These are phyloP conservation scores for Micromesistius poutassou DNA, from an alignment of 2,797 vertebrate species.

Conservation along the genomic window DNA sequence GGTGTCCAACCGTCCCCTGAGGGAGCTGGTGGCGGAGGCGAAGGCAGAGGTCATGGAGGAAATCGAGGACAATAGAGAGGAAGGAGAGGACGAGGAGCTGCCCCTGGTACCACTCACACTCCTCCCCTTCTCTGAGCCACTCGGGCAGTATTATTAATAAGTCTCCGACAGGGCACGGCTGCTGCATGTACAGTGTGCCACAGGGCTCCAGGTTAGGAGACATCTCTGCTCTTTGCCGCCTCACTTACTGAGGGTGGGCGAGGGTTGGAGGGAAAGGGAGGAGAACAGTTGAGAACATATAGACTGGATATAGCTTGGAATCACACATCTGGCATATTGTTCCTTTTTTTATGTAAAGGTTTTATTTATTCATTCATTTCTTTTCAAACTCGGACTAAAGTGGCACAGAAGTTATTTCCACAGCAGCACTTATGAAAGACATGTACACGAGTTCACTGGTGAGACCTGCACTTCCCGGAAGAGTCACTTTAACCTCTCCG, in stretches of 20 bases:
- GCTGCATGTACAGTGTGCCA: not conserved
- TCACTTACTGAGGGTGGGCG: not conserved
- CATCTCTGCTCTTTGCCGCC: not conserved
- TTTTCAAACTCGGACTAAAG: not conserved
- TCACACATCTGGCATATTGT: not conserved
- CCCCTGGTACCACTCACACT: conserved; percentile 62
- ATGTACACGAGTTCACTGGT: not conserved
- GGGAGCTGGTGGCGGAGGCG: conserved; percentile 94
- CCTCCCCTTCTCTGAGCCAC: not conserved
- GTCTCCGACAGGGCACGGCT: not conserved
- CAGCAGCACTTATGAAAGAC: not conserved
- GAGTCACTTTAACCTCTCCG: not conserved
- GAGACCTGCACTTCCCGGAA: not conserved
- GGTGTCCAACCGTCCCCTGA: conserved; percentile 81
- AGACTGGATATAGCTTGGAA: not conserved
- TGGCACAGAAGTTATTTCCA: not conserved
- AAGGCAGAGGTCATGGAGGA: conserved; percentile 99
- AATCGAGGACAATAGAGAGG: conserved; percentile 89
- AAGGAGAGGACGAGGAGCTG: conserved; percentile 85
- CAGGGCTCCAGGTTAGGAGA: not conserved
- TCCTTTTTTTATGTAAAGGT: not conserved
- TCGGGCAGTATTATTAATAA: not conserved
- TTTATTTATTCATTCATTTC: not conserved
- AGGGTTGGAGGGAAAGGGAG: not conserved
- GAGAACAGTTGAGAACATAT: not conserved